Conservation (phyloP, 2,888 invertebrate genomes). For the Temnothorax unifasciatus region DNA sequence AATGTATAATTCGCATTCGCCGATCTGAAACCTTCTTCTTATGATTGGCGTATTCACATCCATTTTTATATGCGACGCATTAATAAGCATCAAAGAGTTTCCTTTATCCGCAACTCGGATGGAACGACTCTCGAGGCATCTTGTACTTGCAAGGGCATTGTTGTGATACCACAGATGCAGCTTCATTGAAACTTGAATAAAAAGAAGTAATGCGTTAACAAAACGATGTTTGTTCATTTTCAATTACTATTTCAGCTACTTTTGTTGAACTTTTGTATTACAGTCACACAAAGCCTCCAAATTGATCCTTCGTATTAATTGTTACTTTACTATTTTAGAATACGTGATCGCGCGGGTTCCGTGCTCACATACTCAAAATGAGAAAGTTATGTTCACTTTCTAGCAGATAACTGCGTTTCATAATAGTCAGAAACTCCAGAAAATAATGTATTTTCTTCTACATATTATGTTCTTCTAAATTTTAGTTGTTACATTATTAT, state of each 20-base stretch:
- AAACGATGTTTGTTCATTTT: constrained; percentile 3
- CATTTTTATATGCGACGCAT: constrained; percentile 72
- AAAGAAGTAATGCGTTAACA: constrained; percentile 76
- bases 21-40: constrained; percentile 58
- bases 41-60: constrained; percentile 65
- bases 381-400: not conserved
- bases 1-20: constrained; percentile 74
- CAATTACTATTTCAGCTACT: not conserved
- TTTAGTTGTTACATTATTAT: too few species aligned
- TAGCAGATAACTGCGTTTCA: not conserved
- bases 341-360: not conserved
- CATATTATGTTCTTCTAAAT: too few species aligned
- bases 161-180: constrained; percentile 85
- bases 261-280: not conserved
- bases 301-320: not conserved
- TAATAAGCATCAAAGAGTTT: constrained; percentile 70
- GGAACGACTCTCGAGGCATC: constrained; percentile 78
- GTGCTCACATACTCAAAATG: not conserved
- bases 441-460: not conserved
- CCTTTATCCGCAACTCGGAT: constrained; percentile 74
- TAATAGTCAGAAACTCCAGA: not conserved
- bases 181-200: constrained; percentile 83
- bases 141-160: constrained; percentile 82
- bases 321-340: not conserved
- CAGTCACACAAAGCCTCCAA: not conserved